Percentiles rank a stretch among this genome's conserved stretches.
These are phyloP conservation scores for Cliona cf. orientalis DNA, from an alignment of 37 sponge, comb jelly and placozoan genomes.

Conservation along the genomic window DNA sequence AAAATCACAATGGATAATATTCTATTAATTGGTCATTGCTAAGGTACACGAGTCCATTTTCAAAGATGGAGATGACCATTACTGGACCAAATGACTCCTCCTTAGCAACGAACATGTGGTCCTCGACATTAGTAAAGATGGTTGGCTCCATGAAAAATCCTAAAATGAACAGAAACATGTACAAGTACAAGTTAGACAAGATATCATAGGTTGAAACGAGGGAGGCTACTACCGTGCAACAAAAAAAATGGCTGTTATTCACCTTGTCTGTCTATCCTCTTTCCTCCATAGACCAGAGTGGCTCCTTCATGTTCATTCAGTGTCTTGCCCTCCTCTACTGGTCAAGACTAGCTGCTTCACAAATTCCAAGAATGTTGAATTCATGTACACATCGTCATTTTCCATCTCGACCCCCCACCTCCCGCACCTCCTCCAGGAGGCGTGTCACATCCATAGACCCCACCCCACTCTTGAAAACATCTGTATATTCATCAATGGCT, in stretches of 20 bases:
- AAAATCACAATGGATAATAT: no score
- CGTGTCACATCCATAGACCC: constrained; percentile 94
- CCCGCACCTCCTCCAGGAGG: constrained; percentile 87
- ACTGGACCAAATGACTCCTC: constrained; percentile 96
- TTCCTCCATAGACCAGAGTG: no score
- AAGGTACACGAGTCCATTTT: constrained; percentile 66
- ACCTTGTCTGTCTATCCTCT: no score
- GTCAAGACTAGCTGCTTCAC: constrained; percentile 66
- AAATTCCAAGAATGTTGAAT: constrained; percentile 74
- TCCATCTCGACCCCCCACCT: constrained; percentile 65
- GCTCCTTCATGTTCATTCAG: no score
- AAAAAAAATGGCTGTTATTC: no score
- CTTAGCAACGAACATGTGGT: constrained; percentile 80
- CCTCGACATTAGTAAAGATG: constrained; percentile 85
- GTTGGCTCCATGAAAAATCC: constrained; percentile 96
- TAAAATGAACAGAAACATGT: background rate
- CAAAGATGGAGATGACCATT: constrained; percentile 89
- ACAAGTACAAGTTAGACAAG: no score
- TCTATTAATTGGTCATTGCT: no score
- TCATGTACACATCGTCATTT: constrained; percentile 92
- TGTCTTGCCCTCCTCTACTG: constrained; percentile 80
- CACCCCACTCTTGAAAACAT: constrained; percentile 93
- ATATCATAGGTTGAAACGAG: no score
- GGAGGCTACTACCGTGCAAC: no score
- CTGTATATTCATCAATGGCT: constrained; percentile 80